Base-by-base conservation (phyloP, 1,140 invertebrate genomes). In the Heliconius melpomene region DNA sequence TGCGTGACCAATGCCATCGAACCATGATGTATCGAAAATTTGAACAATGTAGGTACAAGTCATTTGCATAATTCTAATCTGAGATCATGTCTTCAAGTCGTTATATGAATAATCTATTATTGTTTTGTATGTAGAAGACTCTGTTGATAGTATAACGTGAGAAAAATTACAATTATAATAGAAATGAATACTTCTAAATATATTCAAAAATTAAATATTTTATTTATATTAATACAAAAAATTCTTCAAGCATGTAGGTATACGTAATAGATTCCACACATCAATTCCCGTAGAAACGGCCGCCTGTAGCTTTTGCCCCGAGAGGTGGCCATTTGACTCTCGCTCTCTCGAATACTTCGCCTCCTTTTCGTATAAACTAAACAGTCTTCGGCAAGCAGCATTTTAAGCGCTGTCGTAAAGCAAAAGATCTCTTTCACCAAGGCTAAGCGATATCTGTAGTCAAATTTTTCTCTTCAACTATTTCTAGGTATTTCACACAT, bases 341-440 rank as follows among this genome's bases (percentile, higher is more conserved):
- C 57, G 57, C 57, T 60, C 83, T 84, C 88, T 87, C 80, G 81
- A 85, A 91, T 89, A 89, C 87, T 90, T 86, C 88, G 83, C 85
- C 87, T 88, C 86, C 88, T 85, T 90, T 90, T 88, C 91, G 83
- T 89, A 93, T 94, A 94, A 92, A 92, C 87, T 84, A 84, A 84
- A 85, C 84, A 88, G 88, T 90, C 90, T 89, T 82, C 89, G 80
- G 85, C 88, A 86, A 89, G 86, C 89, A 88, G 88, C 88, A 87
- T 91, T 91, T 90, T 90, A 92, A 87, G 87, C 82, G 79, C 80
- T 78, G 84, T 94, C 92, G 91, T 94, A 94, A 94, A 94, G 86
- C 81, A 85, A 86, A 88, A 84, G 87, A 89, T 90, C 85, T 86
- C 85, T 87, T 88, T 88, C 87, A 88, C 86, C 85, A 87, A 84